Evolutionary conservation across 2,888 invertebrate genomes (phyloP), one percentile per base, ranked within the genome.

Genomic region (Allophyes oxyacanthae): DNA sequence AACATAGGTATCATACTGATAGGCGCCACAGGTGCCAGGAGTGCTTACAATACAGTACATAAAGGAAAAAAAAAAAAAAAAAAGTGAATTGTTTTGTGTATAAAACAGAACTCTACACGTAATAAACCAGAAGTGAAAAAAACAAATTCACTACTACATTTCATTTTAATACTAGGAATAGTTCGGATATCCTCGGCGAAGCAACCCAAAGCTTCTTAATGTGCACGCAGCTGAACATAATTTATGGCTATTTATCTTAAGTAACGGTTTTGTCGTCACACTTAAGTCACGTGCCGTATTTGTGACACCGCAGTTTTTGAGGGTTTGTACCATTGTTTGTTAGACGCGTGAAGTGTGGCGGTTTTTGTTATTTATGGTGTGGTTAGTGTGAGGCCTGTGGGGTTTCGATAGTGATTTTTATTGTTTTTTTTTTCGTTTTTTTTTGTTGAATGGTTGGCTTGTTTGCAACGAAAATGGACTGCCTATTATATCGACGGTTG

Each of bases 231-330:
- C 48, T 52, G 40, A 54, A 55, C 44, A 50, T 64, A 70, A 67
- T 67, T 64, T 70, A 70, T 61, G 14, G 32, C 36, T 15, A 48
- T 46, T 65, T 58, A 69, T 65, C 61, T 69, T 65, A 61, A 38
- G 69, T 43, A 58, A 69, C 53, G 59, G 57, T 54, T 51, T 41
- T 57, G 64, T 64, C 61, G 68, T 43, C 72, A 69, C 69, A 57
- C 69, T 63, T 61, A 34, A 11, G 75, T 45, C 75, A 59, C 75
- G 73, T 74, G 73, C 37, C 72, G 55, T 11, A 42, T 52, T 57
- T 56, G 54, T 50, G 48, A 56, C 25, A 57, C 38, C 15, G 57
- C 42, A 33, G 43, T 28, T 2, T 62, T 71, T 53, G 53, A 56
- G 62, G 64, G 64, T 52, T 58, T 30, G 13, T 46, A 3, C 48